Evolutionary conservation across 1,140 invertebrate genomes (phyloP).

Genomic region (Cydia splendana): DNA sequence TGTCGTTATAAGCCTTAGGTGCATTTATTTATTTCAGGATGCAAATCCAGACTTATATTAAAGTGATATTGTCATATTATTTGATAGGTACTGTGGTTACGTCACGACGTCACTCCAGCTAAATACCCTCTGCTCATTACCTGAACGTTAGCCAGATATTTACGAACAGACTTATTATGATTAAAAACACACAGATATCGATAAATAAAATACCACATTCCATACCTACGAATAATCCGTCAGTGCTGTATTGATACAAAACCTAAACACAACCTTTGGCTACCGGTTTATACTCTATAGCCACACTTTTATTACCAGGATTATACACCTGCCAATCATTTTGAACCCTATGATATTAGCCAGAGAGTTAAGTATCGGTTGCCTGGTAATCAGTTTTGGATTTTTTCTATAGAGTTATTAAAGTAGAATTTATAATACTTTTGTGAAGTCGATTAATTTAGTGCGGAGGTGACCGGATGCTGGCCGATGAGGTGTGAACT

Average conservation of each 20-base stretch:
- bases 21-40: too few relatives aligned
- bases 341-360: conserved; percentile 33
- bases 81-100: too few relatives aligned
- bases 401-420: conserved; percentile 59
- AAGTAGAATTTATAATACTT: conserved; percentile 62
- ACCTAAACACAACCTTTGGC: conserved; percentile 66
- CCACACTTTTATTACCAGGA: conserved; percentile 56
- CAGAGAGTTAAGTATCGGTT: conserved; percentile 38
- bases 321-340: conserved; percentile 40
- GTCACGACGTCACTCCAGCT: too few relatives aligned
- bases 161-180: too few relatives aligned
- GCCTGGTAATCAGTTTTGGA: conserved; percentile 32
- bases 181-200: background rate
- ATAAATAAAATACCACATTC: background rate
- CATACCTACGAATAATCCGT: conserved; percentile 51
- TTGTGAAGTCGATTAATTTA: conserved; percentile 57
- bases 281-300: conserved; percentile 62
- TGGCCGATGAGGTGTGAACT: conserved; percentile 29
- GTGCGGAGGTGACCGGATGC: conserved; percentile 50
- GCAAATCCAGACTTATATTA: too few relatives aligned
- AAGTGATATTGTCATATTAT: too few relatives aligned
- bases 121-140: too few relatives aligned
- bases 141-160: too few relatives aligned
- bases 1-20: too few relatives aligned
- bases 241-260: conserved; percentile 59